Percentiles rank a stretch among this genome's conserved stretches.
Evolutionary conservation across 2,797 vertebrate species (phyloP).

Genomic region (Urocyon cinereoargenteus): DNA sequence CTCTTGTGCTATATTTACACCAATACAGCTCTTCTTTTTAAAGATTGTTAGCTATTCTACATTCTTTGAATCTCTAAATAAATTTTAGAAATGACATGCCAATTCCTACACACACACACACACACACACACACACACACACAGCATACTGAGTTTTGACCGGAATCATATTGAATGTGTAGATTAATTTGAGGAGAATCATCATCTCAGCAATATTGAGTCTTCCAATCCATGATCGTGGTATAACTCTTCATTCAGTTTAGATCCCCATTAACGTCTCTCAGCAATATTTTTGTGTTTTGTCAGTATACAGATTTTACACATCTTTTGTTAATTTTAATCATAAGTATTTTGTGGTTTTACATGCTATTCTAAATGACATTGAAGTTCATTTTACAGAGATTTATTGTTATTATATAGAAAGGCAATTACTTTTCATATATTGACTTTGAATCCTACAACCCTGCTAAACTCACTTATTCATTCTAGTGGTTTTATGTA

Average conservation of each 20-base stretch:
- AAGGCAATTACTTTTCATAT: neutral
- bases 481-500: neutral
- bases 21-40: neutral
- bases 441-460: neutral
- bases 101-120: neutral
- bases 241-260: neutral
- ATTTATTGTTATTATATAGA: neutral
- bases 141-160: neutral
- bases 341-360: neutral
- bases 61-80: conserved; percentile 16
- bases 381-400: neutral
- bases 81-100: neutral
- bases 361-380: neutral
- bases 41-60: neutral
- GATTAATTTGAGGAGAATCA: neutral
- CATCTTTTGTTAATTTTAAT: neutral
- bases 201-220: neutral
- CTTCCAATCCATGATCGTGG: neutral
- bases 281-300: neutral
- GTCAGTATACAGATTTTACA: neutral
- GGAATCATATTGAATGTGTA: neutral
- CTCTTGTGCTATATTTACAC: neutral
- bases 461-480: neutral
- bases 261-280: neutral
- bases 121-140: neutral